phyloP scores from a whole-genome alignment of 2,888 invertebrate genomes.

The Tenodera sinensis region DNA sequence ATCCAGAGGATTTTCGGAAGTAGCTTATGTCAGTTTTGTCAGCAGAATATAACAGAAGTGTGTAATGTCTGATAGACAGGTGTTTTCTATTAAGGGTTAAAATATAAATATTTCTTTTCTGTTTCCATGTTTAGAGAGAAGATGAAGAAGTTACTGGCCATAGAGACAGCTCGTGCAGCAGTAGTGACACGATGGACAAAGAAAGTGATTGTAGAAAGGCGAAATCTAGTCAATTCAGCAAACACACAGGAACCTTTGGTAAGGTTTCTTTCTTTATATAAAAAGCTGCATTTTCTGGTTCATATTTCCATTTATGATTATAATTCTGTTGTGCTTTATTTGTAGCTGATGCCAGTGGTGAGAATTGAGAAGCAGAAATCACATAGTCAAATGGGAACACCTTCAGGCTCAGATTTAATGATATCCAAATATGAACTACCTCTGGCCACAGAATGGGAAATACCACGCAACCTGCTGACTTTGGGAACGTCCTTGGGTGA shows the following conservation, averaged over 20 bases:
- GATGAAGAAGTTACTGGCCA: constrained; percentile 72
- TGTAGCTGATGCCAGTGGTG: constrained; percentile 78
- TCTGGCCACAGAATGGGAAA: constrained; percentile 92
- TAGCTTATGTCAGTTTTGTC: too few species aligned
- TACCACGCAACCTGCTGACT: constrained; percentile 71
- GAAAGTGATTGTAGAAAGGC: constrained; percentile 84
- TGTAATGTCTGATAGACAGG: too few species aligned
- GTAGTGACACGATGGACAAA: constrained; percentile 87
- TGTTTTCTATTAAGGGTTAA: not conserved
- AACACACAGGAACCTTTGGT: constrained; percentile 63
- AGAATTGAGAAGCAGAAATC: constrained; percentile 87
- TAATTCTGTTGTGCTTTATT: not conserved
- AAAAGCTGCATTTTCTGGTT: not conserved
- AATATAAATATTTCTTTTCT: constrained; percentile 23
- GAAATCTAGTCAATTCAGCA: constrained; percentile 59
- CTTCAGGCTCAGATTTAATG: constrained; percentile 46
- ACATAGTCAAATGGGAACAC: constrained; percentile 62
- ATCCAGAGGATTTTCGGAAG: too few species aligned
- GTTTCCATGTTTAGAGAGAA: constrained; percentile 54
- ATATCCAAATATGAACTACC: constrained; percentile 95
- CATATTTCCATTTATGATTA: not conserved
- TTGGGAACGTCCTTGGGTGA: constrained; percentile 88
- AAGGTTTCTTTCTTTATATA: constrained; percentile 35
- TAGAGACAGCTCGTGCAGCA: constrained; percentile 75
- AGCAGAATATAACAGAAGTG: too few species aligned